Conservation (phyloP, 2,113 vertebrate genomes). For the Dendrocopos noguchii region DNA sequence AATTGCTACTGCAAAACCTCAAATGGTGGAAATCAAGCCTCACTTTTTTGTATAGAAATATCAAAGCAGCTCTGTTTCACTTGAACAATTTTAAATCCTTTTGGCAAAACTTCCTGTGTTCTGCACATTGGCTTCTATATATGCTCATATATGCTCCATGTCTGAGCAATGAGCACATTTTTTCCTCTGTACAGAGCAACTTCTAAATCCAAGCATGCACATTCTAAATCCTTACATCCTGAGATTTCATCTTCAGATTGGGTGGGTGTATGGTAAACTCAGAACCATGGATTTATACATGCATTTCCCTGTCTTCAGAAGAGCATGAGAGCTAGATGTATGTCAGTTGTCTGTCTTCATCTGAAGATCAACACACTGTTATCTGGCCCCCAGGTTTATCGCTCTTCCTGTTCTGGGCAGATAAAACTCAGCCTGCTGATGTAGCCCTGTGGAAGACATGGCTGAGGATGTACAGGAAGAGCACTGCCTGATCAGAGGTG, state of each 20-base stretch:
- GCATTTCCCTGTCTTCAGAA: neutral
- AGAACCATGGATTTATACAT: neutral
- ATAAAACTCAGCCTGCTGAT: neutral
- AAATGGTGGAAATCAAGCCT: neutral
- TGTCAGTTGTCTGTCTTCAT: neutral
- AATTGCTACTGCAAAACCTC: conserved; percentile 27
- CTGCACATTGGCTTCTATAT: neutral
- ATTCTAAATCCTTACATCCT: neutral
- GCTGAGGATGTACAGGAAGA: neutral
- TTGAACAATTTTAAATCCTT: neutral
- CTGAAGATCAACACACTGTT: neutral
- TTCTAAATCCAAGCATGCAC: neutral
- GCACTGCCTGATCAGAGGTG: neutral
- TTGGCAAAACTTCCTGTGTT: neutral
- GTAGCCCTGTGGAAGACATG: neutral
- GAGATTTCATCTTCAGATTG: neutral
- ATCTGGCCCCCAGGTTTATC: neutral
- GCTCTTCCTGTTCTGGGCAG: neutral
- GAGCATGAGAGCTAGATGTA: neutral
- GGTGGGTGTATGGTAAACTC: neutral
- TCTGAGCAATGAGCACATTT: neutral
- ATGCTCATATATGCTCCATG: neutral
- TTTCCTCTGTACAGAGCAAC: neutral
- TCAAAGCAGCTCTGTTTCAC: conserved; percentile 8
- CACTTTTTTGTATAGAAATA: neutral